Base-by-base conservation (phyloP, 2,888 invertebrate genomes). In the Noctua janthina region DNA sequence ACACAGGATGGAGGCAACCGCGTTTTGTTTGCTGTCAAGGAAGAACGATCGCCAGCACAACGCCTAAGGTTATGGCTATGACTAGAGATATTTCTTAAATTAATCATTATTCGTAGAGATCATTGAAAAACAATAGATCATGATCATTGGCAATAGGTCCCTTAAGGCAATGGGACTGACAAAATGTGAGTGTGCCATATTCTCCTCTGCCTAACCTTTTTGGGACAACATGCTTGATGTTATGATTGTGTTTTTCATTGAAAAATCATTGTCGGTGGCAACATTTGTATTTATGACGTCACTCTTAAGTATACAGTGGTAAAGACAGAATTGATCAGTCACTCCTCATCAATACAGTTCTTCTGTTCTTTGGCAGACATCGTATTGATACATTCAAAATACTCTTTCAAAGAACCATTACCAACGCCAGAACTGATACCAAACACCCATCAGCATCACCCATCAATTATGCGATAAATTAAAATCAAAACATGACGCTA, bases 401-500 rank as follows among this genome's bases (percentile, higher is more conserved):
- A 54, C 62, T 54, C 76, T 72, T 68, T 76, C 51, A 62, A 67
- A 59, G 62, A 62, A 62, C 17, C 76, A 76, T 76, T 49, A 62
- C 62, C 49, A 86, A 69, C 64, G 68, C 35, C 35, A 71, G 29
- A 76, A 82, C 56, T 73, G 68, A 86, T 77, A 68, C 56, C 71
- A 73, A 56, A 67, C 86, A 79, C 56, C 70, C 49, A 74, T 79
- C 86, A 75, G 49, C 54, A 43, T n/a, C 35, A 74, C 68, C 62
- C 76, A 86, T 87, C 84, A 84, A 69, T 79, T 79, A 71, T 5
- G 62, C 49, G 75, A 87, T 87, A 89, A 88, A 88, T 88, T 81
- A 76, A 88, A 88, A 88, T 87, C 79, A 83, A 79, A 80, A 78
- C 79, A 79, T 43, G 83, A 81, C 79, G 72, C 76, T 84, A 84